phyloP scores from a whole-genome alignment of 2,888 invertebrate genomes.

The Cabera pusaria region DNA sequence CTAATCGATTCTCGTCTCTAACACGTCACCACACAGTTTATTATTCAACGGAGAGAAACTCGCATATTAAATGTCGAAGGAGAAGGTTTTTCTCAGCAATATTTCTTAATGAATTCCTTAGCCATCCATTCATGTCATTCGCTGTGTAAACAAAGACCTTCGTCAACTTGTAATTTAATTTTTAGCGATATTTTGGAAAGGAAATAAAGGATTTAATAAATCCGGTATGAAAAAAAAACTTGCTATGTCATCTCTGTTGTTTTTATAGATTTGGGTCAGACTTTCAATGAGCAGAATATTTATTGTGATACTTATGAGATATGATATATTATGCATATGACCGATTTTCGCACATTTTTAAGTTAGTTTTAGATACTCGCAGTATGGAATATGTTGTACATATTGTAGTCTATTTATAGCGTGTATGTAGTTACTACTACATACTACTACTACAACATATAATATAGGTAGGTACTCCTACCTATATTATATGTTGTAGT shows the following conservation, averaged over 20 bases:
- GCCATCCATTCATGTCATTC: conserved; percentile 75
- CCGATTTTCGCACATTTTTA: too few relatives aligned
- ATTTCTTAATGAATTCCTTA: conserved; percentile 76
- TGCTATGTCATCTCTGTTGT: conserved; percentile 29
- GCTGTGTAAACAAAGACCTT: conserved; percentile 75
- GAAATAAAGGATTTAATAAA: conserved; percentile 44
- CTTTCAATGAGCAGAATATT: too few relatives aligned
- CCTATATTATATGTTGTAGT: too few relatives aligned
- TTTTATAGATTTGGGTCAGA: conserved; percentile 21
- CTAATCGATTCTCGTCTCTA: conserved; percentile 26
- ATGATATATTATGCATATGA: too few relatives aligned
- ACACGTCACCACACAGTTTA: conserved; percentile 33
- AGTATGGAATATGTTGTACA: too few relatives aligned
- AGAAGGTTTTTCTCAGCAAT: conserved; percentile 57
- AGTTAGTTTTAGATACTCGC: too few relatives aligned
- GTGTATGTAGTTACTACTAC: too few relatives aligned
- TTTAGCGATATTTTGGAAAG: conserved; percentile 42
- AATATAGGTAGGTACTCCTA: too few relatives aligned
- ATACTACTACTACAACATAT: too few relatives aligned
- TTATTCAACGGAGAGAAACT: conserved; percentile 17
- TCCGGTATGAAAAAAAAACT: conserved; percentile 21
- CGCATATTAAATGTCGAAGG: conserved; percentile 25
- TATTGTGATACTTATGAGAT: too few relatives aligned
- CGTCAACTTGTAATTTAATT: conserved; percentile 57
- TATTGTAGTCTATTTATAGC: too few relatives aligned